These are phyloP conservation scores for Tribolium castaneum DNA, from an alignment of 1,140 invertebrate species.

Conservation along the genomic window DNA sequence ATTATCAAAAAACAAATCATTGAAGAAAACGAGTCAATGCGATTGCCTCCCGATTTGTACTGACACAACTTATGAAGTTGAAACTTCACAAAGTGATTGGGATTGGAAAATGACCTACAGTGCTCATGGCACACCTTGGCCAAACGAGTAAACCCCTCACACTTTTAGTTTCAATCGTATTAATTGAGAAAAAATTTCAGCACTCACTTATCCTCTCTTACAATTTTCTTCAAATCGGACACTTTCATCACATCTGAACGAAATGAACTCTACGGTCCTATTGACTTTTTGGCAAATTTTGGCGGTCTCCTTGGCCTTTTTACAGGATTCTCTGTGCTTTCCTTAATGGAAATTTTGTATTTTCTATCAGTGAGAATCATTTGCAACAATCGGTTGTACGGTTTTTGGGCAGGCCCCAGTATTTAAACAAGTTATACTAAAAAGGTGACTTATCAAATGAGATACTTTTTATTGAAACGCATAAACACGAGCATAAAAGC, in stretches of 20 bases:
- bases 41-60: constrained; percentile 63
- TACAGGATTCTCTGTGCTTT: constrained; percentile 72
- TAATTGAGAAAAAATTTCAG: constrained; percentile 56
- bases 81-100: constrained; percentile 61
- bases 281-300: constrained; percentile 74
- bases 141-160: not conserved
- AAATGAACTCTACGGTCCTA: constrained; percentile 72
- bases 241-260: constrained; percentile 72
- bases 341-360: constrained; percentile 69
- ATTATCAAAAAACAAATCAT: constrained; percentile 61
- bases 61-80: constrained; percentile 60
- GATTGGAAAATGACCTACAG: constrained; percentile 48
- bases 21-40: constrained; percentile 59
- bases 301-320: constrained; percentile 74
- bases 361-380: constrained; percentile 67
- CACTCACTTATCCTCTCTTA: constrained; percentile 62
- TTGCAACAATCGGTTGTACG: constrained; percentile 61
- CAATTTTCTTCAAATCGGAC: constrained; percentile 71
- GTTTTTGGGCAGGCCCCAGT: constrained; percentile 51
- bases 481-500: no score
- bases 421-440: no score
- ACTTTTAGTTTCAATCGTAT: not conserved
- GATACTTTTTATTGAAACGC: no score
- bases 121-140: not conserved
- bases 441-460: no score